Percentiles rank a stretch among this genome's conserved stretches.
phyloP scores from a whole-genome alignment of 2,888 invertebrate species.

The Isotomurus palustris region DNA sequence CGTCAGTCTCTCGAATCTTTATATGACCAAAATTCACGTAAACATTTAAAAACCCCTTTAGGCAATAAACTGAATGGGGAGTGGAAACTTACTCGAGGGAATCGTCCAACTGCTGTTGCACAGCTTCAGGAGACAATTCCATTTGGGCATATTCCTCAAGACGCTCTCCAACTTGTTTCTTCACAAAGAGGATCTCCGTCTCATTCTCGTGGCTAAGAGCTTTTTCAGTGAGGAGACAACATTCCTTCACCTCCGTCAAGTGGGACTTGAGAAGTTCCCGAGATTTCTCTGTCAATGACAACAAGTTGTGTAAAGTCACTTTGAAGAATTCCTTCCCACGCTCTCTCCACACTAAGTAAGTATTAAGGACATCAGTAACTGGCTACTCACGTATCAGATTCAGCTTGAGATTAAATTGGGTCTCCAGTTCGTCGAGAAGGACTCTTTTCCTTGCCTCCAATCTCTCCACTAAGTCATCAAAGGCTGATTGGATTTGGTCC shows the following conservation, averaged over 20 bases:
- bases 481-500: conserved; percentile 40
- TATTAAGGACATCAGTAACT: background rate
- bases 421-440: conserved; percentile 40
- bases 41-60: background rate
- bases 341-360: background rate
- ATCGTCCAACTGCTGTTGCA: conserved; percentile 32
- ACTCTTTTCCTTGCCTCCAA: conserved; percentile 37
- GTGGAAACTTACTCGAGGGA: conserved; percentile 40
- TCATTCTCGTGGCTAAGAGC: conserved; percentile 52
- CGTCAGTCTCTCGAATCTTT: conserved; percentile 40
- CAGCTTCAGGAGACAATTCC: conserved; percentile 34
- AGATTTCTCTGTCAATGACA: conserved; percentile 48
- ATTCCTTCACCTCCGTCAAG: conserved; percentile 50
- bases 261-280: conserved; percentile 47
- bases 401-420: conserved; percentile 37
- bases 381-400: conserved; percentile 44
- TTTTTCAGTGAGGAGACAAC: conserved; percentile 53
- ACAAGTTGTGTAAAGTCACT: background rate
- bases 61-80: background rate
- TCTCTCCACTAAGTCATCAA: conserved; percentile 38
- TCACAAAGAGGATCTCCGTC: conserved; percentile 53
- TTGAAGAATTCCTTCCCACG: background rate
- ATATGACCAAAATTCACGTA: background rate
- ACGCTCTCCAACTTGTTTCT: conserved; percentile 53
- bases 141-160: conserved; percentile 50